These are phyloP conservation scores for Carpatolechia fugitivella DNA, from an alignment of 2,888 invertebrate genomes.

Conservation along the genomic window DNA sequence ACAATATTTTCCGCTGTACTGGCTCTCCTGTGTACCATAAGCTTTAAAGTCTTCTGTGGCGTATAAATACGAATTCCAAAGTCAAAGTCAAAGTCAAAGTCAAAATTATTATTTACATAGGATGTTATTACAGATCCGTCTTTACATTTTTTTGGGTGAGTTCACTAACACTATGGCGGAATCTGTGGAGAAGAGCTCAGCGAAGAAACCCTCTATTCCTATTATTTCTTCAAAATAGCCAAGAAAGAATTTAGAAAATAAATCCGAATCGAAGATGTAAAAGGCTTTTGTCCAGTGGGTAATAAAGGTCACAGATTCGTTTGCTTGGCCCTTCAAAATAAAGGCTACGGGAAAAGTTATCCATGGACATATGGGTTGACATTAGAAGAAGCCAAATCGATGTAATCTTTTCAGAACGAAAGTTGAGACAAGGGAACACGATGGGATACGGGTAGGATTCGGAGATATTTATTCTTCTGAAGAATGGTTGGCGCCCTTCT, in stretches of 20 bases:
- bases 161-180: no score
- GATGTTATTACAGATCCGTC: no score
- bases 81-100: no score
- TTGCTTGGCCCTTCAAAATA: conserved; percentile 1
- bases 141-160: no score
- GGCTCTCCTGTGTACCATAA: no score
- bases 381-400: conserved; percentile 3
- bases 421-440: neutral
- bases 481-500: neutral
- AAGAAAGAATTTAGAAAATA: neutral
- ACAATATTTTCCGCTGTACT: no score
- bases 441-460: neutral
- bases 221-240: neutral
- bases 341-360: conserved; percentile 5
- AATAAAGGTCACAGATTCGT: conserved; percentile 8
- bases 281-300: neutral
- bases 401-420: conserved; percentile 5
- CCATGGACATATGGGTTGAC: conserved; percentile 1
- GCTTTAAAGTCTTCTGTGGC: no score
- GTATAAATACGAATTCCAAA: no score
- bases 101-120: no score
- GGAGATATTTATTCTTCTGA: neutral
- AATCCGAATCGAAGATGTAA: neutral
- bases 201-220: no score
- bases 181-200: no score